These are phyloP conservation scores for Venturia canescens DNA, from an alignment of 1,140 invertebrate species.

Conservation along the genomic window DNA sequence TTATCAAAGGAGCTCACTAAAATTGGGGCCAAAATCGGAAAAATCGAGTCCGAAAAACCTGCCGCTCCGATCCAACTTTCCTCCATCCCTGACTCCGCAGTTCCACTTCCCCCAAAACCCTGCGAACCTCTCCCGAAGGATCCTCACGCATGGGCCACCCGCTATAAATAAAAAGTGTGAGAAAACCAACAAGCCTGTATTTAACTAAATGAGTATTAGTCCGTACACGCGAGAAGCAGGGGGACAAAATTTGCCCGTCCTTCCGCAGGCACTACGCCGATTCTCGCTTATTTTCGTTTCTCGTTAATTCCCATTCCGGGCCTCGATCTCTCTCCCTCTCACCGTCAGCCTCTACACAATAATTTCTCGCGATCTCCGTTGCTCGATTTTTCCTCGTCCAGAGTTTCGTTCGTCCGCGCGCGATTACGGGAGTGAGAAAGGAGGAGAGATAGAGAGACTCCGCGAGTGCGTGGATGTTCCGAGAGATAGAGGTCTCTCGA, in stretches of 20 bases:
- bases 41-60: not conserved
- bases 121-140: not conserved
- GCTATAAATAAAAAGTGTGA: not conserved
- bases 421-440: slow-evolving; percentile 23
- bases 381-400: not conserved
- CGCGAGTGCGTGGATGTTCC: not conserved
- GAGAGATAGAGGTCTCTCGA: slow-evolving; percentile 30
- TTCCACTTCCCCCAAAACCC: not conserved
- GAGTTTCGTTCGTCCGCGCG: not conserved
- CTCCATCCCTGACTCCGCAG: too few species aligned
- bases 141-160: not conserved
- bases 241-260: not conserved
- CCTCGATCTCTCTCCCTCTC: not conserved
- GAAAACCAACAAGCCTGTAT: not conserved
- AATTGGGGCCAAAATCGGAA: too few species aligned
- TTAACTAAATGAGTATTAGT: not conserved
- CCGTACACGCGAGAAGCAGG: not conserved
- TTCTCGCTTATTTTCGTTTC: slow-evolving; percentile 32
- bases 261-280: slow-evolving; percentile 33
- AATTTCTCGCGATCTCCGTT: not conserved
- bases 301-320: slow-evolving; percentile 38
- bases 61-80: too few species aligned
- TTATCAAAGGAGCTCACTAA: not conserved
- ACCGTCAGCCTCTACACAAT: not conserved
- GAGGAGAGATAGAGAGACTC: slow-evolving; percentile 21